Conservation (phyloP, 2,113 vertebrate genomes). For the Sapayoa aenigma region DNA sequence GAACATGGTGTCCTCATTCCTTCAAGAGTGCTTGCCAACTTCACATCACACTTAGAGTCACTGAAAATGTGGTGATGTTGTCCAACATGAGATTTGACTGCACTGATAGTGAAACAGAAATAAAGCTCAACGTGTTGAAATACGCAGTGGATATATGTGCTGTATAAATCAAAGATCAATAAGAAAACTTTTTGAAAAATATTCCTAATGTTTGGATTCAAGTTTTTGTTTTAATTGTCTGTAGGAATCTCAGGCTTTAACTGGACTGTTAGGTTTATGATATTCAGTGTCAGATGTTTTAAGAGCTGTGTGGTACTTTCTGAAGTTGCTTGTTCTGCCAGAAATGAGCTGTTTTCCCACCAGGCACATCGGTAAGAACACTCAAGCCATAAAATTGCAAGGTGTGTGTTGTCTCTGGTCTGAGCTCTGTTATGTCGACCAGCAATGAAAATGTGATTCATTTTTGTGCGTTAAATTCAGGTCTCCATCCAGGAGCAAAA, state of each 20-base stretch:
- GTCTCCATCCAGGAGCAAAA: neutral
- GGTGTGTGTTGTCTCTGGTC: neutral
- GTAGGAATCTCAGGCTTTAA: neutral
- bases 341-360: neutral
- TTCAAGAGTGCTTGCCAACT: neutral
- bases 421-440: neutral
- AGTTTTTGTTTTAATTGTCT: neutral
- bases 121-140: neutral
- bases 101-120: neutral
- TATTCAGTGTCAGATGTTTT: neutral
- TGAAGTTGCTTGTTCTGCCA: neutral
- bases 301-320: neutral
- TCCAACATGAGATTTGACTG: neutral
- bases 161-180: neutral
- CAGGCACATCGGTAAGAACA: neutral
- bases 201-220: neutral
- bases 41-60: neutral
- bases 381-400: neutral
- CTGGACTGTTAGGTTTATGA: neutral
- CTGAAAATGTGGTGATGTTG: neutral
- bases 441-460: neutral
- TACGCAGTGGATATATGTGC: fast-evolving
- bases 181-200: neutral
- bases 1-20: neutral
- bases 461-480: neutral